A percentile compares a stretch with the other conserved stretches of the same genome.
These are phyloP conservation scores for Caenorhabditis becei DNA, from an alignment of 2,888 invertebrate species.

Conservation along the genomic window DNA sequence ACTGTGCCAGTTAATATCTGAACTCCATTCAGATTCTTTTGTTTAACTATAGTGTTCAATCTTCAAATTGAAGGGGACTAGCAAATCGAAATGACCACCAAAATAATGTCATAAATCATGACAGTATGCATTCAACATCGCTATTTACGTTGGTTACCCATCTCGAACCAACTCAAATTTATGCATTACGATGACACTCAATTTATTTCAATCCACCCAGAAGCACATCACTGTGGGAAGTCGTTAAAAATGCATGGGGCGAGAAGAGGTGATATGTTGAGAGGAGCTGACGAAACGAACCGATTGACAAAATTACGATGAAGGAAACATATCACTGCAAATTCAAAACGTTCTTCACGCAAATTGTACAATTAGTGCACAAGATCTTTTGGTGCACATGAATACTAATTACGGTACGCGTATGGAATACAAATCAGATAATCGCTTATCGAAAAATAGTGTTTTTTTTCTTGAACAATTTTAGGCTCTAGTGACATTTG, in stretches of 20 bases:
- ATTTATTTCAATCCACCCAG: slow-evolving; percentile 62
- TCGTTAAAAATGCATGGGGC: slow-evolving; percentile 63
- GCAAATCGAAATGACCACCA: background rate
- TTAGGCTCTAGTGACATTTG: no score
- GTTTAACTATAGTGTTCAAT: no score
- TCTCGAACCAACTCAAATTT: slow-evolving; percentile 42
- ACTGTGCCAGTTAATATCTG: no score
- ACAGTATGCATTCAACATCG: slow-evolving; percentile 48
- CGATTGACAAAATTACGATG: slow-evolving; percentile 35
- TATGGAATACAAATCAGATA: slow-evolving; percentile 41
- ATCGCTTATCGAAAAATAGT: background rate
- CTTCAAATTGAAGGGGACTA: no score
- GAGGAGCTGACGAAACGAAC: slow-evolving; percentile 1
- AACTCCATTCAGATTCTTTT: no score
- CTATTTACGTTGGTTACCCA: slow-evolving; percentile 36
- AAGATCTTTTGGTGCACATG: slow-evolving; percentile 45
- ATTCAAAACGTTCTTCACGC: no score
- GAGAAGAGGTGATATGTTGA: slow-evolving; percentile 35
- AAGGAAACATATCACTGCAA: no score
- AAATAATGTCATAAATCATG: slow-evolving; percentile 60
- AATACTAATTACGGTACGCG: slow-evolving; percentile 51
- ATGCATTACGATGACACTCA: slow-evolving; percentile 62
- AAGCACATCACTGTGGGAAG: slow-evolving; percentile 57
- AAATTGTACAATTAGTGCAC: slow-evolving; percentile 44
- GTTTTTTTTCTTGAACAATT: background rate